Conservation (phyloP, 2,888 invertebrate genomes). For the Neria commutata region DNA sequence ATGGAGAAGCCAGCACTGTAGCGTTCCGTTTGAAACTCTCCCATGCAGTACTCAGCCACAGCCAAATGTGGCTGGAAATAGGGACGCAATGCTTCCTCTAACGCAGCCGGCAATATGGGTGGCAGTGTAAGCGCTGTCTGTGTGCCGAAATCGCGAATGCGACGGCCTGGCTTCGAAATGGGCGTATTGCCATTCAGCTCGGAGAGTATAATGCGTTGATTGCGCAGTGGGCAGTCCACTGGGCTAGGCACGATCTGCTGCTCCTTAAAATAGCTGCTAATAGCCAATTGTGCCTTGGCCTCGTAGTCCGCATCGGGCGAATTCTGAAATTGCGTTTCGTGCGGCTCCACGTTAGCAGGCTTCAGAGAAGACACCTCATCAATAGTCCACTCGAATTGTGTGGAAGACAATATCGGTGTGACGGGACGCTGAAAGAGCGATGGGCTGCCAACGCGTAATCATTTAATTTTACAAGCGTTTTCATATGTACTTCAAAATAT, state of each 20-base stretch:
- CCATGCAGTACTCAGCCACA: conserved; percentile 17
- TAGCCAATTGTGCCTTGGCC: conserved; percentile 68
- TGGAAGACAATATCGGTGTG: conserved; percentile 57
- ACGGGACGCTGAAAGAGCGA: conserved; percentile 57
- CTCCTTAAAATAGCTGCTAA: conserved; percentile 62
- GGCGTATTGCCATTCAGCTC: conserved; percentile 49
- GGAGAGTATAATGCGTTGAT: conserved; percentile 54
- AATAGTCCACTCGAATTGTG: conserved; percentile 71
- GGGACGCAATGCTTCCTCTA: conserved; percentile 67
- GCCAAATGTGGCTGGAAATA: conserved; percentile 65
- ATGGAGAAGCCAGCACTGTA: too few species aligned
- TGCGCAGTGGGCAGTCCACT: conserved; percentile 55
- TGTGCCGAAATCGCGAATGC: conserved; percentile 60
- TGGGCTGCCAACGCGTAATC: conserved; percentile 44
- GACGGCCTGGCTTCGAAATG: conserved; percentile 43
- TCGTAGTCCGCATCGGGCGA: conserved; percentile 67
- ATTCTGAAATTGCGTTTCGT: conserved; percentile 65
- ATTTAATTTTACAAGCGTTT: background rate
- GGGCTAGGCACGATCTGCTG: conserved; percentile 61
- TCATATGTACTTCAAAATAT: background rate
- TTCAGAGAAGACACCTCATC: conserved; percentile 70
- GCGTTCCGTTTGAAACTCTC: background rate
- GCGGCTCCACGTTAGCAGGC: conserved; percentile 68
- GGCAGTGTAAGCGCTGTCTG: conserved; percentile 70
- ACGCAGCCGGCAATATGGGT: conserved; percentile 63